These are phyloP conservation scores for Melanophora roralis DNA, from an alignment of 2,888 invertebrate genomes.

Conservation along the genomic window DNA sequence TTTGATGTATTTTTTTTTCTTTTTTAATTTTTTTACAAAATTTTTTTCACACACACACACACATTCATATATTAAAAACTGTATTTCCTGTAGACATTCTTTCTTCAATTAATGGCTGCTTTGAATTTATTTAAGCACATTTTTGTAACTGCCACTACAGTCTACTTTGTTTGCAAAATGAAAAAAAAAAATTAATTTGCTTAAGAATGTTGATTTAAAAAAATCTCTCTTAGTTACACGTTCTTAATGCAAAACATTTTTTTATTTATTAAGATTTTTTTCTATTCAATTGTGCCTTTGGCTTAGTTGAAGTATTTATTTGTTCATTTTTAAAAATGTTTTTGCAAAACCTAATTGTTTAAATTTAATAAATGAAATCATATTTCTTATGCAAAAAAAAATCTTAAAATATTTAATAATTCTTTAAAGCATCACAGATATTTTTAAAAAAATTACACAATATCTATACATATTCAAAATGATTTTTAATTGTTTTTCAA, in stretches of 20 bases:
- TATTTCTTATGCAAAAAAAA: constrained; percentile 9
- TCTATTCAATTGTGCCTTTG: background rate
- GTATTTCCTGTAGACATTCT: background rate
- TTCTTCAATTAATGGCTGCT: constrained; percentile 37
- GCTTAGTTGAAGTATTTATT: background rate
- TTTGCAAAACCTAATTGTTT: background rate
- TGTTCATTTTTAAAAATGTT: background rate
- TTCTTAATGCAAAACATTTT: background rate
- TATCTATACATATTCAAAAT: too few relatives aligned
- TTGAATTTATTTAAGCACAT: background rate
- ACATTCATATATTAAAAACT: background rate
- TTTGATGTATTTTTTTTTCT: too few relatives aligned
- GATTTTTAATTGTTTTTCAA: too few relatives aligned
- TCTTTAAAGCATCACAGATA: background rate
- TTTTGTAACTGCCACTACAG: background rate
- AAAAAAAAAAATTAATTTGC: background rate
- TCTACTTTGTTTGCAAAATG: too few relatives aligned
- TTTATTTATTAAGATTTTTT: background rate
- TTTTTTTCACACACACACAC: too few relatives aligned
- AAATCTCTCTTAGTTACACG: background rate
- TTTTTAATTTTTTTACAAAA: too few relatives aligned
- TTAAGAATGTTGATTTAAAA: background rate
- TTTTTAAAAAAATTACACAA: constrained; percentile 22
- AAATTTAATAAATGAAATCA: constrained; percentile 45
- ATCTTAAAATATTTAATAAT: constrained; percentile 22